Conservation (phyloP, 2,113 vertebrate genomes). For the Zosterops pallidus region DNA sequence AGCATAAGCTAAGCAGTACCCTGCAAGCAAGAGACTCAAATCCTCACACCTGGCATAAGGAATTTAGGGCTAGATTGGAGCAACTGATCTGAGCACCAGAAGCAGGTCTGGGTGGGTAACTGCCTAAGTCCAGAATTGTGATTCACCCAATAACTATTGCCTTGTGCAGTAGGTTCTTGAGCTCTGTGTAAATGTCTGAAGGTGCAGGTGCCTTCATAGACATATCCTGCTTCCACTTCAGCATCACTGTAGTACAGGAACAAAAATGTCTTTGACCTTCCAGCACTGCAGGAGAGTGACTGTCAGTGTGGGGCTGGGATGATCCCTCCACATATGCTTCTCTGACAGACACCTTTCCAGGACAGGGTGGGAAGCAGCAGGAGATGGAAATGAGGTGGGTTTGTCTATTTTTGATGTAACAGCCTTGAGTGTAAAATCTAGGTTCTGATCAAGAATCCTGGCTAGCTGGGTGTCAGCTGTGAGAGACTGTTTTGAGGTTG, state of each 20-base stretch:
- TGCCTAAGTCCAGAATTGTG: not conserved
- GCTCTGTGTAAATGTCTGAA: not conserved
- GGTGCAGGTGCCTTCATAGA: not conserved
- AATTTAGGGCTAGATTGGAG: not conserved
- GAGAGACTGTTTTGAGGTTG: not conserved
- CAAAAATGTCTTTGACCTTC: not conserved
- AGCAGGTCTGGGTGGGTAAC: not conserved
- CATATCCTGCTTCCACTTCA: not conserved
- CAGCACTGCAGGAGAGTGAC: not conserved
- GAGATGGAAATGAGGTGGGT: not conserved
- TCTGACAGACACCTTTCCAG: not conserved
- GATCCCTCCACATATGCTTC: fast-evolving
- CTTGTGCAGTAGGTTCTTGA: not conserved
- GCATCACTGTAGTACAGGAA: not conserved
- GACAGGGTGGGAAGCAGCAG: not conserved
- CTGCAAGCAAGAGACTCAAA: not conserved
- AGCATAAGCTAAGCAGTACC: not conserved
- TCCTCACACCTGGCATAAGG: not conserved
- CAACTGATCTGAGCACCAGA: not conserved
- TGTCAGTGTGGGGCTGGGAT: not conserved
- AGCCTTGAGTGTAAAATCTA: not conserved
- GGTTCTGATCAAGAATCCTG: not conserved
- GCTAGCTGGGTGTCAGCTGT: not conserved
- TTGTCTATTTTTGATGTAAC: not conserved
- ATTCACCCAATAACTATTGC: not conserved